Conservation (phyloP, 2,888 invertebrate species). For the Agrypnus murinus region DNA sequence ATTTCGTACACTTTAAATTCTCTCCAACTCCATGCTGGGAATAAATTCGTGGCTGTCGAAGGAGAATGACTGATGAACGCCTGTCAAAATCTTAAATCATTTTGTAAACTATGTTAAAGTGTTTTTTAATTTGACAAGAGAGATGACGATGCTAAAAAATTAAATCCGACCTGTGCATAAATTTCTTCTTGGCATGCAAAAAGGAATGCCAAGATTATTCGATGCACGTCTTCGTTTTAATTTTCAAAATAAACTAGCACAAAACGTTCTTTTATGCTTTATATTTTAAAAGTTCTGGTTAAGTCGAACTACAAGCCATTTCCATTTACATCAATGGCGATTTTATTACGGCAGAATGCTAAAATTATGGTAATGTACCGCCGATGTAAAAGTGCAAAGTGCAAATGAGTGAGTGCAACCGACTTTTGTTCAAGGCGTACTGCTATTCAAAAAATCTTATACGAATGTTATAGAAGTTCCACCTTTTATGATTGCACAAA, state of each 20-base stretch:
- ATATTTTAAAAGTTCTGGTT: conserved; percentile 46
- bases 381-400: conserved; percentile 21
- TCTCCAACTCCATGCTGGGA: conserved; percentile 9
- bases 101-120: conserved; percentile 43
- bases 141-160: conserved; percentile 40
- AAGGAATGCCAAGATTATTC: conserved; percentile 38
- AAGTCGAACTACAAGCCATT: conserved; percentile 49
- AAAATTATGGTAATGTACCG: conserved; percentile 48
- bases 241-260: conserved; percentile 48
- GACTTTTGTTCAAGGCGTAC: conserved; percentile 29
- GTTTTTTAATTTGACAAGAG: conserved; percentile 45
- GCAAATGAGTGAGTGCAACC: conserved; percentile 31
- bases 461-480: conserved; percentile 3
- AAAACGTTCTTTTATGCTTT: conserved; percentile 47
- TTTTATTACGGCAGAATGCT: conserved; percentile 48
- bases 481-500: conserved; percentile 29
- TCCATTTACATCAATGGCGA: conserved; percentile 51
- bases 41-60: conserved; percentile 37
- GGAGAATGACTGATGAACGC: conserved; percentile 41
- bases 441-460: conserved; percentile 36
- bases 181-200: background rate
- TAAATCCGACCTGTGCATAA: conserved; percentile 37
- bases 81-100: conserved; percentile 43
- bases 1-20: conserved; percentile 31
- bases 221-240: conserved; percentile 43